Conservation (phyloP, 2,113 vertebrate species). For the Zapus hudsonius region DNA sequence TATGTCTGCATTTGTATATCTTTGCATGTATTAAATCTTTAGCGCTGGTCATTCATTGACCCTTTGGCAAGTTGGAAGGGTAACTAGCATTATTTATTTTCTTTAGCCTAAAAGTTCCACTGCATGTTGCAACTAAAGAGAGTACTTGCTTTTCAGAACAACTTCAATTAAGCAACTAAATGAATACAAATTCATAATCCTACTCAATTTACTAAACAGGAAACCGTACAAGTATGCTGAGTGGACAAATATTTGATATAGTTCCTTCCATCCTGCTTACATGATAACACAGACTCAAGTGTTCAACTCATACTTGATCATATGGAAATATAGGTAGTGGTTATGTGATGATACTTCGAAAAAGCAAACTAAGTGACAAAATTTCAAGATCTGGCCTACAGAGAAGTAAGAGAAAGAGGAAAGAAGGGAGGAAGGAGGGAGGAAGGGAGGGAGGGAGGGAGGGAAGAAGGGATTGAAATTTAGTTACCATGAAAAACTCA, state of each 20-base stretch:
- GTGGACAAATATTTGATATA: not conserved
- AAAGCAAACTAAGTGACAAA: conserved; percentile 30
- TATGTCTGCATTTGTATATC: conserved; percentile 10
- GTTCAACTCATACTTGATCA: not conserved
- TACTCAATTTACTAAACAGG: conserved; percentile 32
- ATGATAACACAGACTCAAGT: not conserved
- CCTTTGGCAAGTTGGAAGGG: not conserved
- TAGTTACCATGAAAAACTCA: conserved; percentile 23
- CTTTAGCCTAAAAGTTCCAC: not conserved
- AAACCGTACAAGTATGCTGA: not conserved
- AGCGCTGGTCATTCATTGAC: not conserved
- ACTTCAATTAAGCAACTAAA: conserved; percentile 10
- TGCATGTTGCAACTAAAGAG: not conserved
- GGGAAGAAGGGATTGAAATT: not conserved
- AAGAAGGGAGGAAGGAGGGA: too few relatives aligned
- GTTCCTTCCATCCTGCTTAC: not conserved
- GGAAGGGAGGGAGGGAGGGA: too few relatives aligned
- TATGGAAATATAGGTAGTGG: not conserved
- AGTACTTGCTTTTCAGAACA: conserved; percentile 7
- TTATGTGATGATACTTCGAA: not conserved
- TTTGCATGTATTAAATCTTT: not conserved
- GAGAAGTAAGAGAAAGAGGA: too few relatives aligned
- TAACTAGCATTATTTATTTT: conserved; percentile 2
- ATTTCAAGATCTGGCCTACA: conserved; percentile 9
- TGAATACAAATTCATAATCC: not conserved